phyloP scores from a whole-genome alignment of 2,888 invertebrate genomes.

The Chymomyza amoena region DNA sequence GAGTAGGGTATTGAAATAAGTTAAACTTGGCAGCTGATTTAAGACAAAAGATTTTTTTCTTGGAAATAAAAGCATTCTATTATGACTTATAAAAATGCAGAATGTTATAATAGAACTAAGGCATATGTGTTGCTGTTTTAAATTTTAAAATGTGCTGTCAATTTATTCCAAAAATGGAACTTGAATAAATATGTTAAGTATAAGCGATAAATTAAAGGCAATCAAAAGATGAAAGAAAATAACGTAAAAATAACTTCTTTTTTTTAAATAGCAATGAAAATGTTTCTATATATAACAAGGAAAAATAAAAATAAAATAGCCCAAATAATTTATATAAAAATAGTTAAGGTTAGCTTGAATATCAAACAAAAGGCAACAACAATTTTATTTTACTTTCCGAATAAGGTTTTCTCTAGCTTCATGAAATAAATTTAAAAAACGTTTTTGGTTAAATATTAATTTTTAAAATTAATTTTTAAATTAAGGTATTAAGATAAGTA shows the following conservation, averaged over 20 bases:
- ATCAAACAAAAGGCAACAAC: too few relatives aligned
- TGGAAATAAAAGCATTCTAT: not conserved
- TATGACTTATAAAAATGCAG: not conserved
- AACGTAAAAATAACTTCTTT: not conserved
- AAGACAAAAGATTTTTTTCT: constrained; percentile 8
- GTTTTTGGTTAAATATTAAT: too few relatives aligned
- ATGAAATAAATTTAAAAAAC: too few relatives aligned
- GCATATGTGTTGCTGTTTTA: not conserved
- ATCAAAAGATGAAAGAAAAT: constrained; percentile 11
- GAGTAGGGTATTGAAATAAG: constrained; percentile 8
- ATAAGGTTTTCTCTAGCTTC: too few relatives aligned
- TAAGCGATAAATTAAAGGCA: not conserved
- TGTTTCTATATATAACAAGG: too few relatives aligned
- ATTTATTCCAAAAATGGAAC: constrained; percentile 13
- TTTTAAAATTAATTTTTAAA: too few relatives aligned
- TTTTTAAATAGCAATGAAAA: too few relatives aligned
- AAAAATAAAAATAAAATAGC: too few relatives aligned
- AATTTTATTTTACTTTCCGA: too few relatives aligned
- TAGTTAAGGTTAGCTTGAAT: too few relatives aligned
- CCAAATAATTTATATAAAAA: too few relatives aligned
- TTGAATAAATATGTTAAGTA: not conserved
- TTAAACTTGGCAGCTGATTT: constrained; percentile 21
- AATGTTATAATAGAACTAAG: not conserved
- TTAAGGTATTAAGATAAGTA: too few relatives aligned
- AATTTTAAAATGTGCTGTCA: constrained; percentile 6